A percentile compares a stretch with the other conserved stretches of the same genome.
phyloP scores from a whole-genome alignment of 2,888 invertebrate species.

The Acrocyrtus sp. region DNA sequence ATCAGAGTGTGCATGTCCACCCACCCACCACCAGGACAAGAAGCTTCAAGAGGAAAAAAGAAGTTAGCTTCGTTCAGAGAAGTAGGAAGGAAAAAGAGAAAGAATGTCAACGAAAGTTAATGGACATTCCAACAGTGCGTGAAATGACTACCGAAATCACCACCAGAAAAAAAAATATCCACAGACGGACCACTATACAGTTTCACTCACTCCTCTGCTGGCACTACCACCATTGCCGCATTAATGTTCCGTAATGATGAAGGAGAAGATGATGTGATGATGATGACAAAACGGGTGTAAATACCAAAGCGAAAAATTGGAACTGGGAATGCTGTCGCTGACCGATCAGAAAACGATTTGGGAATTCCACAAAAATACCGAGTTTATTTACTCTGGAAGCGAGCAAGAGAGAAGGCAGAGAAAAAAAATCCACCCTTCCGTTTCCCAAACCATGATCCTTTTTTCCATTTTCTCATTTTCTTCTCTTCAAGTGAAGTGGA shows the following conservation, averaged over 20 bases:
- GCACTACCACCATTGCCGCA: slow-evolving; percentile 33
- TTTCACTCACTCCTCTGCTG: no score
- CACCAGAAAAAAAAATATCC: slow-evolving; percentile 42
- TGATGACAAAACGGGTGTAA: slow-evolving; percentile 47
- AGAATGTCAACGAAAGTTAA: slow-evolving; percentile 44
- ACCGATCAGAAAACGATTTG: slow-evolving; percentile 62
- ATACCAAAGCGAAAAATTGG: slow-evolving; percentile 29
- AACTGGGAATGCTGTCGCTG: slow-evolving; percentile 42
- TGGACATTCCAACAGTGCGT: slow-evolving; percentile 51
- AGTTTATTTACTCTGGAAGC: slow-evolving; percentile 34
- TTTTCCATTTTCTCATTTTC: neutral
- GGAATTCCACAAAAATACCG: slow-evolving; percentile 35
- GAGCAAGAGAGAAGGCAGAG: no score
- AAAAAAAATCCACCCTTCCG: slow-evolving; percentile 20
- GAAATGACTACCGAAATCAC: slow-evolving; percentile 47
- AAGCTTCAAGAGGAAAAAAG: neutral
- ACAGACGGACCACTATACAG: no score
- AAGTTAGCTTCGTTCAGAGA: neutral
- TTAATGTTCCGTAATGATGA: slow-evolving; percentile 46
- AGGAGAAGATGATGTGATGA: slow-evolving; percentile 20
- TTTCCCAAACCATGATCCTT: slow-evolving; percentile 3
- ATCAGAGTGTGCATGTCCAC: slow-evolving; percentile 28
- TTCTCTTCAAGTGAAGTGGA: neutral
- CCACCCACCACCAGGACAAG: slow-evolving; percentile 1
- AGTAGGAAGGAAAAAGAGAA: slow-evolving; percentile 1